These are phyloP conservation scores for Lordiphosa clarofinis DNA, from an alignment of 1,140 invertebrate genomes.

Conservation along the genomic window DNA sequence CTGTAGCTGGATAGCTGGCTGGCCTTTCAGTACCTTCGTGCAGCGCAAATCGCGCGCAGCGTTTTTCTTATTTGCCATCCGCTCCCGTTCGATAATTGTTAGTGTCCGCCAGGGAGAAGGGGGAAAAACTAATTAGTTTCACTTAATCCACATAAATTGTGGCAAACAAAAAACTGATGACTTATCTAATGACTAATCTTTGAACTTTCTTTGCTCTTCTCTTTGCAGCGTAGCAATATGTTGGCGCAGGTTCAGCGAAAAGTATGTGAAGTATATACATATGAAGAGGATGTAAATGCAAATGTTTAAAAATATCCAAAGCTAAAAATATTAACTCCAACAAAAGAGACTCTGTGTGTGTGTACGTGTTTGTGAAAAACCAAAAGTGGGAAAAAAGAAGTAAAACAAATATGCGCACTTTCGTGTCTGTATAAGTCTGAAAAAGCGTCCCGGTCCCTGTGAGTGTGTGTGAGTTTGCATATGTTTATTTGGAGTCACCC, in stretches of 20 bases:
- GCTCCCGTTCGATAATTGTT: constrained; percentile 47
- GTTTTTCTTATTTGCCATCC: constrained; percentile 58
- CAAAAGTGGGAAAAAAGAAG: constrained; percentile 46
- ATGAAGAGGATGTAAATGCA: constrained; percentile 20
- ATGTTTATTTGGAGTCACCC: constrained; percentile 32
- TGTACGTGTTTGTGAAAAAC: constrained; percentile 30
- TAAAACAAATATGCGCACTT: constrained; percentile 69
- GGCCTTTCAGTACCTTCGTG: constrained; percentile 68
- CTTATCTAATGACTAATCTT: constrained; percentile 18
- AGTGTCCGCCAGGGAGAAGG: constrained; percentile 20
- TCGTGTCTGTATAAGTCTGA: constrained; percentile 62
- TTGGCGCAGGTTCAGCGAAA: constrained; percentile 64
- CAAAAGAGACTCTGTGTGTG: constrained; percentile 5
- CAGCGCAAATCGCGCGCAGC: constrained; percentile 65
- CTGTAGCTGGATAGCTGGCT: constrained; percentile 46
- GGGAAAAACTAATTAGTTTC: constrained; percentile 3
- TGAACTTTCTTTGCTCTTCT: constrained; percentile 22
- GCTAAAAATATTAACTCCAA: constrained; percentile 24
- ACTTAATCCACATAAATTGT: constrained; percentile 7
- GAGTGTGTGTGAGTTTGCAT: constrained; percentile 6
- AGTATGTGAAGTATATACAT: constrained; percentile 36
- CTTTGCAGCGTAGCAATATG: constrained; percentile 56
- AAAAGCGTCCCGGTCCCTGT: constrained; percentile 30
- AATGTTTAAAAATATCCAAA: constrained; percentile 33
- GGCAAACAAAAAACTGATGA: neutral